Evolutionary conservation across 2,888 invertebrate genomes (phyloP), one percentile per base, ranked within the genome.

Genomic region (Pristionchus fissidentatus): DNA sequence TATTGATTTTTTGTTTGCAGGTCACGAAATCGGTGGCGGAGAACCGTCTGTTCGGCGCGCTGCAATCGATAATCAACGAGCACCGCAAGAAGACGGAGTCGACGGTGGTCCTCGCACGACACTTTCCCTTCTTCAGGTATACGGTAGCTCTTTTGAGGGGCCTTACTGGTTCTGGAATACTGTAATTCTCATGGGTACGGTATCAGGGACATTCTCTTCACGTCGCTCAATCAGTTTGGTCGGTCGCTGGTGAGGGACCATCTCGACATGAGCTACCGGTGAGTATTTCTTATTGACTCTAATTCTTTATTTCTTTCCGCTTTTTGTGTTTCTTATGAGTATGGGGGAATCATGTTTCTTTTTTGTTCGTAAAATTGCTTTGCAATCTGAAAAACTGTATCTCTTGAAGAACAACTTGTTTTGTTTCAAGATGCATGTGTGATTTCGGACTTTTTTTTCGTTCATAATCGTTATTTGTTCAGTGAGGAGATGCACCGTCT

Each of bases 121-220:
- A 91, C 85, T 90, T 90, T 52, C 90, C 91, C 7, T 86, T 91
- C 60, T 91, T 90, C 84, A 84, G 91, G 91, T 91, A 77, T 81
- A 52, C 52, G 35, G 43, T 62, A 81, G 32, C 26, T 41, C 35
- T n/a, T n/a, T 41, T 8, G 38, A 79, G 55, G 10, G 38, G 15
- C 8, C 8, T 60, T 10, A 8, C n/a, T n/a, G n/a, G n/a, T n/a
- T n/a, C n/a, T 70, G 22, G 70, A 41, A 13, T 70, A 70, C 70
- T 38, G 70, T 70, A 43, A 43, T 1, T n/a, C 26, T n/a, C n/a
- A n/a, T n/a, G n/a, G n/a, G n/a, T n/a, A 1, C 57, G 86, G 4
- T 41, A 90, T 77, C 86, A 91, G 91, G 83, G 91, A 91, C 85
- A 88, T 91, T 73, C 87, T 87, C 75, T 91, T 91, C 85, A 87